Percentiles rank a stretch among this genome's conserved stretches.
Evolutionary conservation across 2,888 invertebrate species (phyloP).

Genomic region (Vanessa cardui): DNA sequence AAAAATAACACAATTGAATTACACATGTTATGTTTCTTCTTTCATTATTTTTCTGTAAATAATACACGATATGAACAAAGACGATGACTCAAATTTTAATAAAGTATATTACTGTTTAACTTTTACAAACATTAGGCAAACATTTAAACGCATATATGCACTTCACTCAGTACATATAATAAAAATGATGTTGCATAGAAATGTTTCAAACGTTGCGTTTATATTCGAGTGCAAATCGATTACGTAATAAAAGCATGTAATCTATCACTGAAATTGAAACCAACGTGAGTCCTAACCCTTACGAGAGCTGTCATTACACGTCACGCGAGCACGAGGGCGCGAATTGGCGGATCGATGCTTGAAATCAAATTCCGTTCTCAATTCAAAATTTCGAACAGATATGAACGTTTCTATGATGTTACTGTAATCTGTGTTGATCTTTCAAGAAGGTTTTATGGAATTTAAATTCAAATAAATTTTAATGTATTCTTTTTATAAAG

Average conservation of each 20-base stretch:
- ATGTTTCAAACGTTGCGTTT: no score
- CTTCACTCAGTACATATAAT: no score
- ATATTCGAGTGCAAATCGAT: no score
- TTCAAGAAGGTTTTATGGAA: not conserved
- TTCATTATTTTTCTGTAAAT: no score
- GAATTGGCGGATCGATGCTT: conserved; percentile 55
- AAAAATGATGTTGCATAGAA: no score
- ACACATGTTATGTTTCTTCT: no score
- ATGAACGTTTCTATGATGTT: conserved; percentile 53
- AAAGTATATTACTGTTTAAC: no score
- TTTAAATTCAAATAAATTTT: not conserved
- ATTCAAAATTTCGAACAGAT: conserved; percentile 51
- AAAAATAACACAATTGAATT: no score
- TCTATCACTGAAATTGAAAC: not conserved
- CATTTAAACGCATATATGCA: no score
- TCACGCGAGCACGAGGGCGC: conserved; percentile 48
- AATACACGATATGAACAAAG: no score
- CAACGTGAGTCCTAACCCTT: conserved; percentile 15
- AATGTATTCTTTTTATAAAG: not conserved
- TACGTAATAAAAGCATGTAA: not conserved
- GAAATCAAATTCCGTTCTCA: conserved; percentile 59
- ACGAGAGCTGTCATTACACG: conserved; percentile 26
- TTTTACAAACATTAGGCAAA: no score
- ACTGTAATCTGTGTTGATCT: conserved; percentile 30
- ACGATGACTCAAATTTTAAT: no score